Base-by-base conservation (phyloP, 2,797 vertebrate genomes). In the Bucorvus abyssinicus region DNA sequence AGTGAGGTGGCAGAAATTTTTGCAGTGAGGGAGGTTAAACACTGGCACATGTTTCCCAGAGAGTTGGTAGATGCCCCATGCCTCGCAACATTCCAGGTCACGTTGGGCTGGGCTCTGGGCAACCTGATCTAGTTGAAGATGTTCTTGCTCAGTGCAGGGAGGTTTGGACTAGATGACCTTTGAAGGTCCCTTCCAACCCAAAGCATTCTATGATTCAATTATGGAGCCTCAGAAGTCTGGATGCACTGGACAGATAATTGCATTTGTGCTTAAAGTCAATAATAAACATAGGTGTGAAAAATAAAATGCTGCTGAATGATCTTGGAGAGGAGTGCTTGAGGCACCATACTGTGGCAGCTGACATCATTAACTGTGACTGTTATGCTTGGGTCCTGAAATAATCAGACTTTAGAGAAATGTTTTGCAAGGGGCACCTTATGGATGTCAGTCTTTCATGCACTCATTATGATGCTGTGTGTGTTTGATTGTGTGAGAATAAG, bases 251-350 rank as follows among this genome's bases (percentile, higher is more conserved):
- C 95, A 95, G 77, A 89, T 98, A 98, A 98, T 97, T 98, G 97
- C 96, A 94, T 97, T 98, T 98, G 88, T 96, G 94, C 87, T 97
- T 97, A 88, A 98, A 98, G 97, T 96, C 87, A 95, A 89, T 69
- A 77, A 91, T 97, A 98, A 98, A 98, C 90, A 97, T 88, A 96
- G 94, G 97, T 49, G 63, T 85, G 94, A 97, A 96, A 94, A 93
- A 77, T 89, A 95, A 45, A 94, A 91, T 95, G 94, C 94, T 94
- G 95, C 93, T 94, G 97, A 95, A 92, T 98, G 98, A 98, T 98
- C 98, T 98, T 98, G 97, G 95, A 94, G 96, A 96, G 90, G 36
- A 95, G 88, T 94, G 98, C 98, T 97, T 93, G 73, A 95, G 97
- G 98, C 97, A 40, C 84, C 63, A 61, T 47, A 71, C 97, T 96